Evolutionary conservation across 2,113 vertebrate species (phyloP), one percentile per base, ranked within the genome.

Genomic region (Podilymbus podiceps): DNA sequence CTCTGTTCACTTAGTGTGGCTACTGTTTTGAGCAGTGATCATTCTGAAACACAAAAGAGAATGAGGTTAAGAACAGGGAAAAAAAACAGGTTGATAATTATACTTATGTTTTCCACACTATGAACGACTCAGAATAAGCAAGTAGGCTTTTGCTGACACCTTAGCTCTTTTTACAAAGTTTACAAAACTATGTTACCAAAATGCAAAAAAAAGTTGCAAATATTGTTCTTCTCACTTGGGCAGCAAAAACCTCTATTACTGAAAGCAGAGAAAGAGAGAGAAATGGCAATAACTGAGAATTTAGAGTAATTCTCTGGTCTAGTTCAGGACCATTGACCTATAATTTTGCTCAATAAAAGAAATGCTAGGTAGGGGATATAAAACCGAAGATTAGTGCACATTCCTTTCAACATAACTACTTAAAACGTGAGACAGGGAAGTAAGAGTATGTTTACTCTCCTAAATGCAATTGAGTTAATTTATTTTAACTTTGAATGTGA

Each of bases 311-410:
- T 78, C 46, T 64, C 84, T 73, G 75, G 77, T 66, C 86, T 94
- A 94, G 84, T 91, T 95, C 77, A 85, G 89, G 92, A 87, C 80
- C 69, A 93, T 20, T 91, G 92, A 91, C 84, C 91, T 95, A 91
- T 90, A 85, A 79, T 89, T 95, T 76, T 69, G 38, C 74, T 73
- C 67, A 75, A 67, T 87, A 87, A 89, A 89, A 85, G 64, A 90
- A 84, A 81, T 46, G 83, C 69, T 56, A 76, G 76, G 50, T 89
- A 92, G 58, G 95, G 69, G n/a, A 88, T 38, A 90, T 76, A 86
- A 94, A 88, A 3, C 17, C 2, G 0, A 86, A 84, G 86, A 94
- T 82, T 59, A 92, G 40, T 4, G 9, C n/a, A 44, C 56, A 28
- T 68, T n/a, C 64, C 44, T 85, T 94, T 73, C 74, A 84, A 78